Conservation (phyloP, 2,113 vertebrate species). For the Himantopus leucocephalus region DNA sequence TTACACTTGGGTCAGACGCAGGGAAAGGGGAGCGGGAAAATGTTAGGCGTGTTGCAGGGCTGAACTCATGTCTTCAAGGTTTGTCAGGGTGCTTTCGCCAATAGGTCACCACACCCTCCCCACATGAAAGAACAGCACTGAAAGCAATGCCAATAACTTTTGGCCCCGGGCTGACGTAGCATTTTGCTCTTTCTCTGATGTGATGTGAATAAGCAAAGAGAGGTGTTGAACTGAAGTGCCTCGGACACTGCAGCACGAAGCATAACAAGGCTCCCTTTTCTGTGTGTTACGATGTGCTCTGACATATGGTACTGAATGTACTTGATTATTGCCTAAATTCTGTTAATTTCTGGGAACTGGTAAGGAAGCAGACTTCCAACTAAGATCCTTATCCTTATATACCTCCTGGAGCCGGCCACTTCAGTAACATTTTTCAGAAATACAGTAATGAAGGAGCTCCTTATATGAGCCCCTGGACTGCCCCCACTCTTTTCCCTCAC, state of each 20-base stretch:
- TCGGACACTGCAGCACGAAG: neutral
- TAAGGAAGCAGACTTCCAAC: constrained; percentile 39
- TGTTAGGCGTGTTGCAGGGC: neutral
- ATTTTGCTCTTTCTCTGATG: constrained; percentile 25
- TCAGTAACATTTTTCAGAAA: constrained; percentile 23
- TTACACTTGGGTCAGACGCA: neutral
- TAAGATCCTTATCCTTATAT: constrained; percentile 52
- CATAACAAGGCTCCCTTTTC: constrained; percentile 18
- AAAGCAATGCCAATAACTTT: constrained; percentile 18
- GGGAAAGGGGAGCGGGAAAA: neutral
- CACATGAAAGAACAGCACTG: constrained; percentile 28
- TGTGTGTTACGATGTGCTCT: neutral
- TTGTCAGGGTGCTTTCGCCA: neutral
- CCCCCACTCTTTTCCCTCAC: neutral
- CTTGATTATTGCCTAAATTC: constrained; percentile 26
- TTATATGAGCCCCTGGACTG: neutral
- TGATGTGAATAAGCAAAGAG: constrained; percentile 43
- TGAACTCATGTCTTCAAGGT: constrained; percentile 14
- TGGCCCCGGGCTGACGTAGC: neutral
- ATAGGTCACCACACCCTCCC: constrained; percentile 37
- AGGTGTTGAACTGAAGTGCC: constrained; percentile 31
- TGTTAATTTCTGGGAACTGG: constrained; percentile 47
- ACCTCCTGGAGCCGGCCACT: neutral
- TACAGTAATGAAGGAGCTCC: constrained; percentile 15
- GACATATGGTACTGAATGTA: constrained; percentile 45